Evolutionary conservation across 2,113 vertebrate genomes (phyloP), one percentile per base, ranked within the genome.

Genomic region (Perognathus longimembris): DNA sequence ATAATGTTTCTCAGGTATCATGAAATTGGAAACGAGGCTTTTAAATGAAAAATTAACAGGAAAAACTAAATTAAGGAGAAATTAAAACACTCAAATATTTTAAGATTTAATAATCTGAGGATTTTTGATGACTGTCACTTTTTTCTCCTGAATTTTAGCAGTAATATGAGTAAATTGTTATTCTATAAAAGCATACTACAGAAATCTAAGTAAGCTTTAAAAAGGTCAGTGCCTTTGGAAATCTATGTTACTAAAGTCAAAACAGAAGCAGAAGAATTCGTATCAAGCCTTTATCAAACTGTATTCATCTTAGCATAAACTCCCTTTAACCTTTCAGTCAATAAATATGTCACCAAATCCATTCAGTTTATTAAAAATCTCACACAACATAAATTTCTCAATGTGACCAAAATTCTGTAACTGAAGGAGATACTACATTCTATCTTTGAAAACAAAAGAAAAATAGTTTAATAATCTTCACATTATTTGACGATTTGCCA

Each of bases 41-140:
- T 86, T 93, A 64, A 61, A n/a, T 83, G 88, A 79, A 89, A 89
- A 21, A 69, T 57, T 75, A 83, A 45, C 36, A 71, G 22, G 22
- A 40, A 38, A 69, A 9, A 59, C 22, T 57, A 36, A 78, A 28
- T 14, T 42, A 64, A 12, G 1, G 50, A 45, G 30, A 89, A 36
- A 24, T 30, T 54, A 45, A 80, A 75, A 70, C 22, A 34, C 2
- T 54, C 18, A 26, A 30, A 4, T 1, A 32, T 8, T 38, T 30
- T 32, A 75, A 24, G 3, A 45, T 70, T 81, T 50, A 61, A 54
- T 63, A 86, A 69, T 54, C 15, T 87, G 10, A 40, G 9, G 21
- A 40, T 70, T 76, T 21, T 76, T 40, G 20, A 76, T 70, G 6
- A 78, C 10, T 18, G 14, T 54, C 50, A 26, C 40, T 67, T 54